Conservation (phyloP, 2,888 invertebrate species). For the Myopa tessellatipennis region DNA sequence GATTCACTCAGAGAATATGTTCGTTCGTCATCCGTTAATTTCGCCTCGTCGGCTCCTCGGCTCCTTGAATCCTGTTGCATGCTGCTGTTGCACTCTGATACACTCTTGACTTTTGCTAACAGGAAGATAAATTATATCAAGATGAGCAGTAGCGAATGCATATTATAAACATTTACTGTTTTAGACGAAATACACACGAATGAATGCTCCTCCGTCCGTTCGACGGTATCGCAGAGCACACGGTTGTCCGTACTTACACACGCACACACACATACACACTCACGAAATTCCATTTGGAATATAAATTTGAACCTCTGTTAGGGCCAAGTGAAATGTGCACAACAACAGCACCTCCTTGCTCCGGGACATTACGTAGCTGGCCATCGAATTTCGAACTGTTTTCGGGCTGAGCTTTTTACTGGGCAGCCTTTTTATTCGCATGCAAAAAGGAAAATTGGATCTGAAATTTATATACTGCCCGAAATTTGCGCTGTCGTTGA, state of each 20-base stretch:
- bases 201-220: not conserved
- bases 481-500: conserved; percentile 25
- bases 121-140: conserved; percentile 32
- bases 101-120: not conserved
- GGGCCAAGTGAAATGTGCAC: too few species aligned
- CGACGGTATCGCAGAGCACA: conserved; percentile 23
- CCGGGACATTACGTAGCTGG: too few species aligned
- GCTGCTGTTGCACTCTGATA: not conserved
- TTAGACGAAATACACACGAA: conserved; percentile 19
- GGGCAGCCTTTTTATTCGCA: not conserved
- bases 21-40: not conserved
- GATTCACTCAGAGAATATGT: not conserved
- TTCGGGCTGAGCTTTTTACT: not conserved
- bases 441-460: conserved; percentile 40
- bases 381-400: too few species aligned
- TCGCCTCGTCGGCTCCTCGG: not conserved
- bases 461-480: conserved; percentile 43
- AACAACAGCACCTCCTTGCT: too few species aligned
- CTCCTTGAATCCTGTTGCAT: not conserved
- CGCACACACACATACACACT: not conserved
- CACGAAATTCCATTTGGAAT: conserved; percentile 26
- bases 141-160: conserved; percentile 25
- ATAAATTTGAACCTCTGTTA: conserved; percentile 31
- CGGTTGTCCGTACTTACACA: not conserved
- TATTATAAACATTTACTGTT: conserved; percentile 28